These are phyloP conservation scores for Lochmaea crataegi DNA, from an alignment of 2,888 invertebrate genomes.

Conservation along the genomic window DNA sequence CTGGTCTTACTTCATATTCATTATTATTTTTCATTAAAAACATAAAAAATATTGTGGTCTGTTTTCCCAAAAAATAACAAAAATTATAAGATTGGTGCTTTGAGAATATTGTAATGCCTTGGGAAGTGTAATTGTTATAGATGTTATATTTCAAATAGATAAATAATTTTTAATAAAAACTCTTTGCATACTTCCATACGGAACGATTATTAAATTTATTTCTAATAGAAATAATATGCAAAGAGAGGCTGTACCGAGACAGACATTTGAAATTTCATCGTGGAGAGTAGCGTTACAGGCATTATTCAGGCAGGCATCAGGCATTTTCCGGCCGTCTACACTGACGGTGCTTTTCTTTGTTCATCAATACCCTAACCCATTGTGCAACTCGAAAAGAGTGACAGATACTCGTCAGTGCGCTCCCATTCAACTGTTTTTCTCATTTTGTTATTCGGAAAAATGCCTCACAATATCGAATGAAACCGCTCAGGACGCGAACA, in stretches of 20 bases:
- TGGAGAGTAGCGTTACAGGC: constrained; percentile 11
- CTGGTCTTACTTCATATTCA: too few relatives aligned
- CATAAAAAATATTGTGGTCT: too few relatives aligned
- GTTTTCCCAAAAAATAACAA: too few relatives aligned
- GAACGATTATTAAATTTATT: background rate
- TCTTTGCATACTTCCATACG: background rate
- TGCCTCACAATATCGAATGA: constrained; percentile 10
- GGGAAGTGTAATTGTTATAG: too few relatives aligned
- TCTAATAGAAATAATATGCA: constrained; percentile 5
- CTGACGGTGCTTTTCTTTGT: constrained; percentile 34
- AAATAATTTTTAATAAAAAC: background rate
- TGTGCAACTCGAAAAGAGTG: constrained; percentile 34
- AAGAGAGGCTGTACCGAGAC: background rate
- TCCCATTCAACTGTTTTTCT: constrained; percentile 38
- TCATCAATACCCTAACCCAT: constrained; percentile 34
- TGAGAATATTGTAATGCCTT: too few relatives aligned
- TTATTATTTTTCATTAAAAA: too few relatives aligned
- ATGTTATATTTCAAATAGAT: too few relatives aligned
- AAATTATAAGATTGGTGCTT: too few relatives aligned
- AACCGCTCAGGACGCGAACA: constrained; percentile 1
- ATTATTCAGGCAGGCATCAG: constrained; percentile 20
- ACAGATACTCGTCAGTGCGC: constrained; percentile 32
- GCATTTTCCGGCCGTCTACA: constrained; percentile 36
- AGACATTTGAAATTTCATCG: constrained; percentile 19
- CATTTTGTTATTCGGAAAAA: constrained; percentile 28